These are phyloP conservation scores for Drosophila pseudoobscura DNA, from an alignment of 1,140 invertebrate species.

Conservation along the genomic window DNA sequence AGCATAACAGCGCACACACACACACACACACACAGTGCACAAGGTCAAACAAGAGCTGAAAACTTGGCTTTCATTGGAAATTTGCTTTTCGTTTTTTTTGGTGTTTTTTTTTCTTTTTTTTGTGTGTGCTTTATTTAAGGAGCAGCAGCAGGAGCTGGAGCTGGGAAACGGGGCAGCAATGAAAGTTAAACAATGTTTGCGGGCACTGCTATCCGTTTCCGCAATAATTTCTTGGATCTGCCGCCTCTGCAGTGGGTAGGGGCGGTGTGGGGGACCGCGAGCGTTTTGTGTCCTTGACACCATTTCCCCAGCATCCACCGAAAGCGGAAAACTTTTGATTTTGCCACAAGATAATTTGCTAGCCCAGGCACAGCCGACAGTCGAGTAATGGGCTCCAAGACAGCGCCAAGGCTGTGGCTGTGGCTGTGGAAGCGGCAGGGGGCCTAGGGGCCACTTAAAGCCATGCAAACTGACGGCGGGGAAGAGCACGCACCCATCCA, in stretches of 20 bases:
- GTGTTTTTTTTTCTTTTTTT: slow-evolving; percentile 6
- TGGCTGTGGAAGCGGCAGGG: too few species aligned
- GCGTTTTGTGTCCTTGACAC: slow-evolving; percentile 66
- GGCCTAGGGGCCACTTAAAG: slow-evolving; percentile 64
- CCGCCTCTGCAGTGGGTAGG: slow-evolving; percentile 20
- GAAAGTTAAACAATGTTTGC: slow-evolving; percentile 76
- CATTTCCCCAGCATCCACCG: slow-evolving; percentile 31
- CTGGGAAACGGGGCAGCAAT: slow-evolving; percentile 36
- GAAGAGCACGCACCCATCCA: slow-evolving; percentile 60
- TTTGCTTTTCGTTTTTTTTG: slow-evolving; percentile 15
- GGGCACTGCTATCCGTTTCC: slow-evolving; percentile 67
- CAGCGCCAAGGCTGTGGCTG: neutral
- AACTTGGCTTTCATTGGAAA: slow-evolving; percentile 46
- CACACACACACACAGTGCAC: slow-evolving; percentile 2
- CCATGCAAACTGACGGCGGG: slow-evolving; percentile 61
- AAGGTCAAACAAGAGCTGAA: slow-evolving; percentile 33
- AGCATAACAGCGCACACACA: slow-evolving; percentile 3
- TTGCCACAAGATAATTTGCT: slow-evolving; percentile 67
- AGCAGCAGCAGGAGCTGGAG: slow-evolving; percentile 8
- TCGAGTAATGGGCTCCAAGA: slow-evolving; percentile 1
- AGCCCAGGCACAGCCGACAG: slow-evolving; percentile 25
- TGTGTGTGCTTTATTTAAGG: slow-evolving; percentile 25
- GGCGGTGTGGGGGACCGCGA: neutral
- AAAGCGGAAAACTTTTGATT: slow-evolving; percentile 72
- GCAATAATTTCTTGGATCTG: slow-evolving; percentile 74